Base-by-base conservation (phyloP, 2,113 vertebrate genomes). In the Neofelis nebulosa region DNA sequence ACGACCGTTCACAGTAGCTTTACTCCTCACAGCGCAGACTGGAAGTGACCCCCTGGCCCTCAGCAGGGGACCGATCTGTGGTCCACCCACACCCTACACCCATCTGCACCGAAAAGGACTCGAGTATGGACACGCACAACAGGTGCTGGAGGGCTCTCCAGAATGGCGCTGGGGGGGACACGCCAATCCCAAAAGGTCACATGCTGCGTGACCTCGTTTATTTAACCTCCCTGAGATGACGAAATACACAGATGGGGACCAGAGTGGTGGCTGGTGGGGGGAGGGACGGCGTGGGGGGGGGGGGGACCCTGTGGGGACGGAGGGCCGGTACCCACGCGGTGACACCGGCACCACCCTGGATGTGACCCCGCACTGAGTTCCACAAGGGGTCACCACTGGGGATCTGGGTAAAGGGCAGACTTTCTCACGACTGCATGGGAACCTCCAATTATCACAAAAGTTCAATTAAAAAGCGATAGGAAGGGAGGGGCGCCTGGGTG, bases 111-210 rank as follows among this genome's bases (percentile, higher is more conserved):
- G 33, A 4, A 7, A 63, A 63, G 14, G 29, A n/a, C 5, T 9
- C 19, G 25, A 12, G 13, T 10, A 5, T 3, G 0, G 38, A 63
- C 0, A 4, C 18, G 2, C 38, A 68, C 0, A 0, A 27, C 55
- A 48, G 38, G 41, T 3, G 5, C 36, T 9, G 9, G 18, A 13
- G 21, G 19, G 33, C 29, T 10, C 87, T 25, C 41, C 14, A 29
- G 73, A 18, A 19, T 0, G 7, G 27, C 33, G 38, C 69, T 0
- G 31, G 31, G 41, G n/a, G 45, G 33, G 11, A 21, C 33, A 45
- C 3, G 69, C 36, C 52, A 33, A 3, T 63, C 71, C 87, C 71
- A 3, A 69, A 38, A 41, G 38, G 38, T 27, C 31, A 57, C 19
- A 4, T 16, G 7, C 18, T 33, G 7, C n/a, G 12, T 63, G 52